Evolutionary conservation across 2,113 vertebrate genomes (phyloP).

Genomic region (Dasyurus viverrinus): DNA sequence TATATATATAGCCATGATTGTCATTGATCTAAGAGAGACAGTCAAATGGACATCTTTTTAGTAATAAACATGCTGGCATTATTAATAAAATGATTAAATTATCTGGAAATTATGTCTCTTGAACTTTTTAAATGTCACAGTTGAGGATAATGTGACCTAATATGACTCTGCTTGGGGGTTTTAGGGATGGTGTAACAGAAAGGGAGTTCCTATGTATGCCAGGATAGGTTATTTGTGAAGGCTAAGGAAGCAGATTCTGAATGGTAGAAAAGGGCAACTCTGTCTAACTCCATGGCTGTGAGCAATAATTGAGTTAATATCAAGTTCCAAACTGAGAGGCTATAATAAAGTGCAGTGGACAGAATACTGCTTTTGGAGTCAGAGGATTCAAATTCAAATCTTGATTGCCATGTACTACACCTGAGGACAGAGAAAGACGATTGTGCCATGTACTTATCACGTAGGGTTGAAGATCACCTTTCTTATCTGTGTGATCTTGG

Average conservation of each 20-base stretch:
- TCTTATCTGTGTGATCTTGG: not conserved
- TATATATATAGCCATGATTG: too few relatives aligned
- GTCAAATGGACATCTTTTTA: too few relatives aligned
- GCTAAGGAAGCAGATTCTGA: not conserved
- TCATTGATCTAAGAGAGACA: too few relatives aligned
- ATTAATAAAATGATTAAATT: too few relatives aligned
- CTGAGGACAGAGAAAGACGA: not conserved
- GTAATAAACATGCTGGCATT: too few relatives aligned
- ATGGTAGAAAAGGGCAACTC: not conserved
- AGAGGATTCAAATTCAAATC: not conserved
- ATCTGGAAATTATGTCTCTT: too few relatives aligned
- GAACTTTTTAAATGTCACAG: too few relatives aligned
- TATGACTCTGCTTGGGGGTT: not conserved
- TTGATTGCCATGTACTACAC: not conserved
- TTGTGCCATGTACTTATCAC: not conserved
- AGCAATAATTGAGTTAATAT: too few relatives aligned
- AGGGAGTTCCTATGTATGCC: not conserved
- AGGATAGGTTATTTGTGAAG: not conserved
- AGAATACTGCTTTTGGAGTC: not conserved
- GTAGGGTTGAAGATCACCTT: too few relatives aligned
- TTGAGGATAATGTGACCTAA: not conserved
- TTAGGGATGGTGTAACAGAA: too few relatives aligned
- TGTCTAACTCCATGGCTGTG: not conserved
- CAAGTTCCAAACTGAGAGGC: not conserved
- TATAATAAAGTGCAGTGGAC: not conserved